These are phyloP conservation scores for Rhagonycha fulva DNA, from an alignment of 2,888 invertebrate species.

Conservation along the genomic window DNA sequence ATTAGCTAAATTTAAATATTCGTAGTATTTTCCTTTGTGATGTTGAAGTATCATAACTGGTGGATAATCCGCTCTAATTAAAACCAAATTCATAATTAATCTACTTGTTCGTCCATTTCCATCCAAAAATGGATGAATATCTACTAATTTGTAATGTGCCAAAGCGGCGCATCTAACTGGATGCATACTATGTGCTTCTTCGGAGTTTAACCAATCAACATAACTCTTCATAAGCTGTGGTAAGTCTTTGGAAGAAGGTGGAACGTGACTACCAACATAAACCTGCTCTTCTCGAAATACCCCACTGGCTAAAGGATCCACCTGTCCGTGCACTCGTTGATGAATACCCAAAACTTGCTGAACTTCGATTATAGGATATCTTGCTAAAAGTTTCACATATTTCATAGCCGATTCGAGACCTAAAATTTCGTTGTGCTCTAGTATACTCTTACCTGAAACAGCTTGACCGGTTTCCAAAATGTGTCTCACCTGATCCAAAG, in stretches of 20 bases:
- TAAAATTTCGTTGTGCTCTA: constrained; percentile 96
- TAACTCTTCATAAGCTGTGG: constrained; percentile 84
- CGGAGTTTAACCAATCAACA: constrained; percentile 91
- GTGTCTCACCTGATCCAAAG: constrained; percentile 86
- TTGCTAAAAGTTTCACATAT: constrained; percentile 81
- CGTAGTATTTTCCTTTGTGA: constrained; percentile 82
- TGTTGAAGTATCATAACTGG: constrained; percentile 93
- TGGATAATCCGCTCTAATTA: constrained; percentile 95
- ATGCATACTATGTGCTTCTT: constrained; percentile 82
- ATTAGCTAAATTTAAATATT: constrained; percentile 88
- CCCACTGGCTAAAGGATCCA: constrained; percentile 92
- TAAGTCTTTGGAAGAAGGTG: constrained; percentile 85
- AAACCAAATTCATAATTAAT: constrained; percentile 92
- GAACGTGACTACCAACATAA: constrained; percentile 93
- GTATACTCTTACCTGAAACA: constrained; percentile 88
- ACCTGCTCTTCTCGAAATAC: constrained; percentile 87
- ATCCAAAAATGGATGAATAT: constrained; percentile 96
- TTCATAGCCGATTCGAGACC: constrained; percentile 94
- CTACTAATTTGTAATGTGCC: constrained; percentile 95
- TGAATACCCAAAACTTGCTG: constrained; percentile 93
- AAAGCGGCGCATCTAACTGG: constrained; percentile 92
- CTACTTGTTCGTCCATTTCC: constrained; percentile 96
- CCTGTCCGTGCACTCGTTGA: constrained; percentile 89
- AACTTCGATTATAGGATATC: constrained; percentile 77
- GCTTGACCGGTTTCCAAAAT: constrained; percentile 89